phyloP scores from a whole-genome alignment of 2,113 vertebrate genomes.

The Anolis carolinensis region DNA sequence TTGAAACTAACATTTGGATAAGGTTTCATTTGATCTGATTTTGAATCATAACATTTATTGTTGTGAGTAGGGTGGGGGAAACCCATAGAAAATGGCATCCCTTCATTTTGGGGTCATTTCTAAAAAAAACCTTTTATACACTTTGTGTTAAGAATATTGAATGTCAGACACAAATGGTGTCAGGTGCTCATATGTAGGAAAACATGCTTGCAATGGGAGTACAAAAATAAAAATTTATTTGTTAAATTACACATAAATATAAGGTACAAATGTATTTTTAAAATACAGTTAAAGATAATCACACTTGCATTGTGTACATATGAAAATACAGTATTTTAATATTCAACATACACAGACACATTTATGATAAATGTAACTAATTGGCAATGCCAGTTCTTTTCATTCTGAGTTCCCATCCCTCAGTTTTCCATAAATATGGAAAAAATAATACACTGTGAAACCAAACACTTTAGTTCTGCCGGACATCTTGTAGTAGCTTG shows the following conservation, averaged over 20 bases:
- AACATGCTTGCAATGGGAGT: constrained; percentile 87
- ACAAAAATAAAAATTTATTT: constrained; percentile 99
- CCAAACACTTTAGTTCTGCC: constrained; percentile 86
- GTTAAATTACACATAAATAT: constrained; percentile 99
- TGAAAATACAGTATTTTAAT: constrained; percentile 96
- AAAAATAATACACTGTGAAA: constrained; percentile 53
- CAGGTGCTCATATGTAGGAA: constrained; percentile 74
- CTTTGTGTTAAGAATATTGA: constrained; percentile 41
- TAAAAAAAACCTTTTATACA: constrained; percentile 15
- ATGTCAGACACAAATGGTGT: constrained; percentile 45
- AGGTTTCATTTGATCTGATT: constrained; percentile 58
- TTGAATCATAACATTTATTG: constrained; percentile 45
- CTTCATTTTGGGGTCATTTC: background rate
- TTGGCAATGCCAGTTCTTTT: constrained; percentile 84
- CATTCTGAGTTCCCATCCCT: constrained; percentile 59
- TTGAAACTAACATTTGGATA: constrained; percentile 62
- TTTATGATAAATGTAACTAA: constrained; percentile 95
- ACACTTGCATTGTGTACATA: constrained; percentile 98
- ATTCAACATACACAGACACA: constrained; percentile 99
- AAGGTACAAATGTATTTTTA: constrained; percentile 99
- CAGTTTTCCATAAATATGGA: constrained; percentile 74
- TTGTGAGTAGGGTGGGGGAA: constrained; percentile 4
- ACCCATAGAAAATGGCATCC: constrained; percentile 49
- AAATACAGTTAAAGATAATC: constrained; percentile 99
- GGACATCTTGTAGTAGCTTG: constrained; percentile 95